Evolutionary conservation across 2,113 vertebrate genomes (phyloP).

Genomic region (Regulus satrapa): DNA sequence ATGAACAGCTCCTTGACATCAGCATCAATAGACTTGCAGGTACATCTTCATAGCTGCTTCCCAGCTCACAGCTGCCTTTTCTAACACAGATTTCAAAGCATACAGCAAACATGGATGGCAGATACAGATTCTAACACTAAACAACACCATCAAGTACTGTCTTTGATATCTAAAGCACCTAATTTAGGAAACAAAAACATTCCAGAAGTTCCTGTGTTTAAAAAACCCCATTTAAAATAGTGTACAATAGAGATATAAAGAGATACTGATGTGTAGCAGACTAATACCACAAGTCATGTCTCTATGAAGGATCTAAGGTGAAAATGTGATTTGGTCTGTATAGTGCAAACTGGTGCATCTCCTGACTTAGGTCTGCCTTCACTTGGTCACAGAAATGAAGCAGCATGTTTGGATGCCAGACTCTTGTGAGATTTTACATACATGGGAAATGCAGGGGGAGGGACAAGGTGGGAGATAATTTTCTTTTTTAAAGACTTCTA

Average conservation of each 20-base stretch:
- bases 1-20: conserved; percentile 88
- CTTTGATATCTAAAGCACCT: background rate
- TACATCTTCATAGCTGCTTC: conserved; percentile 44
- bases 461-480: background rate
- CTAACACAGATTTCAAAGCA: background rate
- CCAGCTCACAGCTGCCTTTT: conserved; percentile 2
- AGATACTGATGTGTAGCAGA: background rate
- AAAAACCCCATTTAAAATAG: background rate
- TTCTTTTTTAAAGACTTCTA: background rate
- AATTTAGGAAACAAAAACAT: background rate
- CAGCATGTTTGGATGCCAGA: background rate
- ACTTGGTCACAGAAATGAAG: background rate
- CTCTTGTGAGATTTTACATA: background rate
- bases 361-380: background rate
- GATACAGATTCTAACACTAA: background rate
- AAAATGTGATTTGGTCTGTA: background rate
- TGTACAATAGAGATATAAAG: background rate
- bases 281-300: background rate
- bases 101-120: background rate
- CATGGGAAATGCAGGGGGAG: background rate
- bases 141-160: background rate
- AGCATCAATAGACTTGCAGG: conserved; percentile 89
- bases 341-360: background rate
- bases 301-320: background rate
- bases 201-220: background rate